These are phyloP conservation scores for Ochropacha duplaris DNA, from an alignment of 2,888 invertebrate genomes.

Conservation along the genomic window DNA sequence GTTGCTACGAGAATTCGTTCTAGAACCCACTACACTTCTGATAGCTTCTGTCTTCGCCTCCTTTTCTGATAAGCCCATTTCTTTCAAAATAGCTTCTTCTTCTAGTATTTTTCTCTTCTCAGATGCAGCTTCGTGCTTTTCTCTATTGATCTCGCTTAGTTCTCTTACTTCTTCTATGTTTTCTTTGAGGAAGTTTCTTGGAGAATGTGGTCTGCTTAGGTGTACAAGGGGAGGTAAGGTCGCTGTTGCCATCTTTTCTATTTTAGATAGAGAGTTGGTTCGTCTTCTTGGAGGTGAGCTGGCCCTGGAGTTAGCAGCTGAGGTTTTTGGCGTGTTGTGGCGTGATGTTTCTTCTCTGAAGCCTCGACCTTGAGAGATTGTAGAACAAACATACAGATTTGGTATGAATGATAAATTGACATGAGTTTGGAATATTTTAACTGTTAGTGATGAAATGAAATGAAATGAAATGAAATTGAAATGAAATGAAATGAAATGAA, in stretches of 20 bases:
- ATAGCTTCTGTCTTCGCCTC: slow-evolving; percentile 44
- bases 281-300: slow-evolving; percentile 70
- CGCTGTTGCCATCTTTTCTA: slow-evolving; percentile 74
- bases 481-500: no score
- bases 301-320: slow-evolving; percentile 68
- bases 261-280: slow-evolving; percentile 66
- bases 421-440: no score
- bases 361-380: slow-evolving; percentile 65
- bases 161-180: slow-evolving; percentile 77
- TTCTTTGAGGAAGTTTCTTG: slow-evolving; percentile 74
- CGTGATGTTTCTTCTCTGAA: slow-evolving; percentile 80
- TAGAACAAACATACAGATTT: no score
- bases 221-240: slow-evolving; percentile 55
- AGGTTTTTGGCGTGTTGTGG: slow-evolving; percentile 79
- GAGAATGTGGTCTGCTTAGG: slow-evolving; percentile 62
- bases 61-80: slow-evolving; percentile 73
- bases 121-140: slow-evolving; percentile 74
- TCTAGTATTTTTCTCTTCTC: slow-evolving; percentile 68
- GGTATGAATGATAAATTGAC: no score
- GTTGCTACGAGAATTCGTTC: slow-evolving; percentile 64
- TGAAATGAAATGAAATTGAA: no score
- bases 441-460: no score
- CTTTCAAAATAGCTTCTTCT: slow-evolving; percentile 73
- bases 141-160: slow-evolving; percentile 75
- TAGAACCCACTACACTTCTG: slow-evolving; percentile 51